These are phyloP conservation scores for Drosophila pullipes DNA, from an alignment of 2,888 invertebrate genomes.

Conservation along the genomic window DNA sequence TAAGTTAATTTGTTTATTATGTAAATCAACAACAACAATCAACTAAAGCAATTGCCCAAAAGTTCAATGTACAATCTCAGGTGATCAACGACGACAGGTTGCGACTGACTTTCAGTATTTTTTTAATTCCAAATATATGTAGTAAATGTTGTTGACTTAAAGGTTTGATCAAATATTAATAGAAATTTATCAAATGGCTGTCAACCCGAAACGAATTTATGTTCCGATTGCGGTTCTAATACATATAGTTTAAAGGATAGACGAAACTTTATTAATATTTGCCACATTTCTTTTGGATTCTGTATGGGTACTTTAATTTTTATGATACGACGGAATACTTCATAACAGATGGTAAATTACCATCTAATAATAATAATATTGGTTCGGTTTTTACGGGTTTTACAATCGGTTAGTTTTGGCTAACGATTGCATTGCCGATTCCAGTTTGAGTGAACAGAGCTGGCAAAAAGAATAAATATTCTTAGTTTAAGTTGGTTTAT, in stretches of 20 bases:
- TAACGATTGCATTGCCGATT: not conserved
- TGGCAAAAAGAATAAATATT: not conserved
- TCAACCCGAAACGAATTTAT: not conserved
- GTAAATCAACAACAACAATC: conserved; percentile 38
- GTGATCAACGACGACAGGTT: conserved; percentile 20
- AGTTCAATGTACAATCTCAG: conserved; percentile 43
- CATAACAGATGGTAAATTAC: not conserved
- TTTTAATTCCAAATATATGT: not conserved
- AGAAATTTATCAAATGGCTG: not conserved
- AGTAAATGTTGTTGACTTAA: not conserved
- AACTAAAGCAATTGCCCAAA: conserved; percentile 31
- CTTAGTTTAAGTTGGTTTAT: not conserved
- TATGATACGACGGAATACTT: not conserved
- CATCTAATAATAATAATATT: not conserved
- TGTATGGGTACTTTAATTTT: not conserved
- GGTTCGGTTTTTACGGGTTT: not conserved
- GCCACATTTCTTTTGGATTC: not conserved
- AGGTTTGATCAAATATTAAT: not conserved
- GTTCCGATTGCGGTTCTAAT: no score
- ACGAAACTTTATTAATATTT: not conserved
- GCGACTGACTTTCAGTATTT: not conserved
- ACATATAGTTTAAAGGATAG: no score
- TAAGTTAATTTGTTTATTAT: conserved; percentile 47
- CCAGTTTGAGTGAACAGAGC: not conserved
- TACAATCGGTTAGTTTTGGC: not conserved